Evolutionary conservation across 2,888 invertebrate genomes (phyloP).

Genomic region (Agapostemon virescens): DNA sequence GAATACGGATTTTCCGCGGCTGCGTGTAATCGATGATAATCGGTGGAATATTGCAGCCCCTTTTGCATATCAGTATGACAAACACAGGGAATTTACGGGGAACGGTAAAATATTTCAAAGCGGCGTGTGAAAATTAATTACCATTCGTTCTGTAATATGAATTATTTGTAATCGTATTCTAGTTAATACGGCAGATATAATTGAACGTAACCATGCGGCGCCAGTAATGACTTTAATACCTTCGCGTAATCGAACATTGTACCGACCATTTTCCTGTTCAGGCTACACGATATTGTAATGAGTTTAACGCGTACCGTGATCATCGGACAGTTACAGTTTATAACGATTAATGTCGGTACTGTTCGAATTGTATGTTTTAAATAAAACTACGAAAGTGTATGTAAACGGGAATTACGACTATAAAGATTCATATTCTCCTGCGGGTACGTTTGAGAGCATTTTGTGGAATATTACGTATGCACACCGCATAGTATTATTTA

Average conservation of each 20-base stretch:
- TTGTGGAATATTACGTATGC: too few relatives aligned
- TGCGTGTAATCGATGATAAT: conserved; percentile 10
- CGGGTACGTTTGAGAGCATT: not conserved
- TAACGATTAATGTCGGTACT: conserved; percentile 3
- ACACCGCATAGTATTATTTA: too few relatives aligned
- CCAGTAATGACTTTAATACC: conserved; percentile 42
- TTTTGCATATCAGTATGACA: not conserved
- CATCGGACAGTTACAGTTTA: conserved; percentile 8
- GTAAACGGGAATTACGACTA: not conserved
- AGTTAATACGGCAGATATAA: conserved; percentile 39
- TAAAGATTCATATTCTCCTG: not conserved
- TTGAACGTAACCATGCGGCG: conserved; percentile 42
- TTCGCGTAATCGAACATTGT: conserved; percentile 20
- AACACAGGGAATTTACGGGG: conserved; percentile 14
- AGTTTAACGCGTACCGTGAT: conserved; percentile 25
- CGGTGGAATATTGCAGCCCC: conserved; percentile 7
- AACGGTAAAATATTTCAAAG: conserved; percentile 20
- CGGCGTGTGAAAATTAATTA: conserved; percentile 40
- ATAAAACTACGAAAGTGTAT: not conserved
- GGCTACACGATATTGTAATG: conserved; percentile 20
- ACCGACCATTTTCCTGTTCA: conserved; percentile 34
- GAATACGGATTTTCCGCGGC: not conserved
- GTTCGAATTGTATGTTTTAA: not conserved
- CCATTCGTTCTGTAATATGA: conserved; percentile 25
- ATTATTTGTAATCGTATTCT: conserved; percentile 45